Conservation (phyloP, 2,888 invertebrate genomes). For the Drosophila greeni region DNA sequence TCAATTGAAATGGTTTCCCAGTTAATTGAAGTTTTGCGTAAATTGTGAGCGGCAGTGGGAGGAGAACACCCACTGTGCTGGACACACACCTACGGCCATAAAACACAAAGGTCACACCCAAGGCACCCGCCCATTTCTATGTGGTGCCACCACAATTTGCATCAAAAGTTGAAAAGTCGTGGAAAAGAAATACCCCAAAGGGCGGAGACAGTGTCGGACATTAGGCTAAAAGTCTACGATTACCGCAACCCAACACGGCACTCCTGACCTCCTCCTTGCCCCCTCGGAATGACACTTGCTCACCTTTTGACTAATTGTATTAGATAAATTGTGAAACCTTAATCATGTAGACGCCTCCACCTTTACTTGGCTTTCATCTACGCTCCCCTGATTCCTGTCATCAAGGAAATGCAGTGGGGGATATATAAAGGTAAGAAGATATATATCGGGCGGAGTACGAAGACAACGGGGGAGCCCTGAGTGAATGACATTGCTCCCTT, state of each 20-base stretch:
- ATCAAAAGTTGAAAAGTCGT: constrained; percentile 63
- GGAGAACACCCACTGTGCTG: constrained; percentile 2
- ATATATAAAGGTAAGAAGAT: neutral
- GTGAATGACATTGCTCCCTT: constrained; percentile 36
- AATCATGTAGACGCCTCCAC: constrained; percentile 67
- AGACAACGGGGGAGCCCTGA: neutral
- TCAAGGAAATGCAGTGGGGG: constrained; percentile 29
- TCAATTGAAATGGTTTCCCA: constrained; percentile 16
- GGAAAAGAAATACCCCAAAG: constrained; percentile 23
- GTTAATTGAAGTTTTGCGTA: constrained; percentile 21
- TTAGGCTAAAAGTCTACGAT: constrained; percentile 64
- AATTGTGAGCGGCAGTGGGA: neutral
- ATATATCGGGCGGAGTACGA: neutral
- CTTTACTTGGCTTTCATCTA: constrained; percentile 18
- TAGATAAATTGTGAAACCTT: constrained; percentile 74
- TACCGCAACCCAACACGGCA: constrained; percentile 48
- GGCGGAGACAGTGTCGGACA: constrained; percentile 38
- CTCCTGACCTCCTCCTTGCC: constrained; percentile 5
- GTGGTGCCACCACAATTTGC: constrained; percentile 49
- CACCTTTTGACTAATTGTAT: constrained; percentile 72
- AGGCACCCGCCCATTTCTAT: constrained; percentile 22
- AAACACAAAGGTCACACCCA: constrained; percentile 34
- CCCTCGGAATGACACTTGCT: constrained; percentile 26
- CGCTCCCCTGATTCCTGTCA: constrained; percentile 13
- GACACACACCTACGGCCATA: constrained; percentile 15